Evolutionary conservation across 2,888 invertebrate species (phyloP), one percentile per base, ranked within the genome.

Genomic region (Phortica magna): DNA sequence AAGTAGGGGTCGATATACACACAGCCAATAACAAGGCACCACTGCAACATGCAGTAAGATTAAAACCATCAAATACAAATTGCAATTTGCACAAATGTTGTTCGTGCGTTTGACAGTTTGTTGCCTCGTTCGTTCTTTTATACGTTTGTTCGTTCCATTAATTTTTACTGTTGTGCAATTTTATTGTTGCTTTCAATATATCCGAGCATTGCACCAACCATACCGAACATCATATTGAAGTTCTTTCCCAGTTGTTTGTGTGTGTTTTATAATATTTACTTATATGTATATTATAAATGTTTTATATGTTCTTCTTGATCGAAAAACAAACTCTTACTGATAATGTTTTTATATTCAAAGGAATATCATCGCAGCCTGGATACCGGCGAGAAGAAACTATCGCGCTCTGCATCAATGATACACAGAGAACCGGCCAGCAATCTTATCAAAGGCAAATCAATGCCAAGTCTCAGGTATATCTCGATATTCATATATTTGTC

Each of bases 391-490:
- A 94, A 94, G 83, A 95, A 95, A 79, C 92, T 96, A 72, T 94
- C 95, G 0, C 94, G 95, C 82, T 96, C 95, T 1, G 95, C 94
- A 64, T 94, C 96, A 0, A 94, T 94, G 73, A 93, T 94, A 74
- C 94, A 95, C 67, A 95, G 95, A 81, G 93, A 94, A 2, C 93
- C 94, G 0, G 93, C 94, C 17, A 94, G 94, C 74, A 97, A 96
- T 92, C 93, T 98, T 73, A 95, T 97, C 79, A 97, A 98, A 93
- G 98, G 98, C 79, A 98, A 98, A 93, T 98, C 98, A 93, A 98
- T 98, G 98, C 98, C 98, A 3, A 98, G 98, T 89, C 93, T 98
- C 79, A 97, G 97, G 98, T 98, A 93, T 93, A 14, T 39, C 17
- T 48, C 93, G 85, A 48, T n/a, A n/a, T n/a, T n/a, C 43, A n/a